phyloP scores from a whole-genome alignment of 1,140 invertebrate species.

The Gryllus bimaculatus region DNA sequence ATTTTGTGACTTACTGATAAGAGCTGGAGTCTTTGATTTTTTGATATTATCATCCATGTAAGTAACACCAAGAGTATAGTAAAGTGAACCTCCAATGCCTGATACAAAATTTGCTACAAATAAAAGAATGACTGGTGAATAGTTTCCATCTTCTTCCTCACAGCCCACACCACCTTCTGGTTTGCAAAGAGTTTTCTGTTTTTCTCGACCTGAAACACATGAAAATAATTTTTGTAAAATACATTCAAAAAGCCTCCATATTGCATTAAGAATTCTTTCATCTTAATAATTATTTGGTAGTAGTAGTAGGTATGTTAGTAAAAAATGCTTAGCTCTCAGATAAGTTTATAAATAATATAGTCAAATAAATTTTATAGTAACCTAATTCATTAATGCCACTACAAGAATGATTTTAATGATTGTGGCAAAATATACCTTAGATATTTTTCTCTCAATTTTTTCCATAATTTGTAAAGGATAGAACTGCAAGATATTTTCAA shows the following conservation, averaged over 20 bases:
- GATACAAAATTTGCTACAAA: constrained; percentile 47
- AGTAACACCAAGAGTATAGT: constrained; percentile 51
- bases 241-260: background rate
- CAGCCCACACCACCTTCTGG: constrained; percentile 26
- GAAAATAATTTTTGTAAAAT: background rate
- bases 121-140: constrained; percentile 41
- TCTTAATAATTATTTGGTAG: no score
- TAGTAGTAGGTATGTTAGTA: no score
- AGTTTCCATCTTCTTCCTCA: constrained; percentile 30
- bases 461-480: no score
- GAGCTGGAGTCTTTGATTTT: constrained; percentile 42
- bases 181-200: constrained; percentile 25
- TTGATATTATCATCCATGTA: constrained; percentile 59
- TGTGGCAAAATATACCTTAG: no score
- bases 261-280: no score
- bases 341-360: no score
- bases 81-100: constrained; percentile 48
- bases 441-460: no score
- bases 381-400: no score
- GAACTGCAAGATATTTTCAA: no score
- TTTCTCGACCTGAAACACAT: constrained; percentile 20
- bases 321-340: no score
- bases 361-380: no score
- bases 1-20: constrained; percentile 33
- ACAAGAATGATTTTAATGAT: no score